Conservation (phyloP, 2,113 vertebrate species). For the Australoheros scitulus region DNA sequence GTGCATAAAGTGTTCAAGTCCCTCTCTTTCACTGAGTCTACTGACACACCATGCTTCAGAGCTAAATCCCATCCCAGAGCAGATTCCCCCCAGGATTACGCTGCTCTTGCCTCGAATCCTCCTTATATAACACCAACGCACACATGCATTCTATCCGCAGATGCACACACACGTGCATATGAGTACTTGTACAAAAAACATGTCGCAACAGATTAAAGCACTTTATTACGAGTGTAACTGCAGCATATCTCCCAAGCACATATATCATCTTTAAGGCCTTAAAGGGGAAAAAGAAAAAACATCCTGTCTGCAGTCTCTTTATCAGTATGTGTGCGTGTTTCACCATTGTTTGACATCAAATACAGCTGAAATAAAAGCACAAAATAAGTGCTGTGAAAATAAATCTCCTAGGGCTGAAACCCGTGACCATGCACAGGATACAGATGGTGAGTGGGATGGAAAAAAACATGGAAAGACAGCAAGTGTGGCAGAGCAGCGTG, state of each 20-base stretch:
- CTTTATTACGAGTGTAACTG: not conserved
- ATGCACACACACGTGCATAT: not conserved
- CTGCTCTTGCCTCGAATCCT: conserved; percentile 43
- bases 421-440: conserved; percentile 62
- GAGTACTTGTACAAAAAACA: not conserved
- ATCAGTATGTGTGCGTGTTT: conserved; percentile 1
- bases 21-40: conserved; percentile 13
- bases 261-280: not conserved
- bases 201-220: not conserved
- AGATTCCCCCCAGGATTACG: conserved; percentile 62
- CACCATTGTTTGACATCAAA: conserved; percentile 69
- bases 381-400: conserved; percentile 61
- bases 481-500: conserved; percentile 21
- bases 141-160: not conserved
- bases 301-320: conserved; percentile 19
- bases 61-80: conserved; percentile 56
- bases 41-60: conserved; percentile 25
- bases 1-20: conserved; percentile 18
- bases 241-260: not conserved
- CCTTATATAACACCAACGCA: conserved; percentile 63
- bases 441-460: conserved; percentile 56
- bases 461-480: not conserved
- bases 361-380: conserved; percentile 49
- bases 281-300: not conserved
- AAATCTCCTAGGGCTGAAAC: conserved; percentile 56